Base-by-base conservation (phyloP, 2,113 vertebrate species). In the Gnathonemus echidnorhynchus region DNA sequence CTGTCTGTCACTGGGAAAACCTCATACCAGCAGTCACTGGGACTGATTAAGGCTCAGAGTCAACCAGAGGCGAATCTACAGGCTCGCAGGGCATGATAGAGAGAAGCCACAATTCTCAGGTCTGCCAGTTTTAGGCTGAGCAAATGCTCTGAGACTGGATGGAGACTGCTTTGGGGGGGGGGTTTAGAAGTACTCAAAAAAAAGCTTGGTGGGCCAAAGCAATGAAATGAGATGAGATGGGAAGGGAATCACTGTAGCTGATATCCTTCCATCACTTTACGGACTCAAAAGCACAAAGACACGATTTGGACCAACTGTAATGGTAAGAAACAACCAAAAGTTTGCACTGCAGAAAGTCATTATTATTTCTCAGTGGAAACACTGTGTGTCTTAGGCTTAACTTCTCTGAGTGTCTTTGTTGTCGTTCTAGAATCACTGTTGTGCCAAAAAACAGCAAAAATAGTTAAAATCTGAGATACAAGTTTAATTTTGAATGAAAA, bases 31-130 rank as follows among this genome's bases (percentile, higher is more conserved):
- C 90, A 66, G 91, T 85, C 66, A n/a, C 89, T 62, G 90, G 92
- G 92, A 93, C 91, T 91, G 45, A 77, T 74, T 95, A 95, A 95
- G 93, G 94, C 93, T 93, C 91, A 92, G 93, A 91, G 88, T 93
- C 92, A 89, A 6, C 45, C 48, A 50, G 17, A 10, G 84, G 39
- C 9, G 1, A 86, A 48, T 27, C n/a, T 48, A 86, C 42, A 50
- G n/a, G n/a, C 48, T 86, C 8, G 9, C 45, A 31, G 46, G 45
- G 3, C 17, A 15, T 80, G 6, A 27, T 49, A 27, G 45, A n/a
- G 48, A 35, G 86, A 5, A 87, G 27, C 15, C 17, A 53, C 86
- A 17, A 31, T 49, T 87, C 42, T 85, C 80, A 31, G 46, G n/a
- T 17, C 50, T 53, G 27, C n/a, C 13, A 35, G 42, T 24, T 46